Evolutionary conservation across 2,113 vertebrate genomes (phyloP), one percentile per base, ranked within the genome.

Genomic region (Enhydra lutris): DNA sequence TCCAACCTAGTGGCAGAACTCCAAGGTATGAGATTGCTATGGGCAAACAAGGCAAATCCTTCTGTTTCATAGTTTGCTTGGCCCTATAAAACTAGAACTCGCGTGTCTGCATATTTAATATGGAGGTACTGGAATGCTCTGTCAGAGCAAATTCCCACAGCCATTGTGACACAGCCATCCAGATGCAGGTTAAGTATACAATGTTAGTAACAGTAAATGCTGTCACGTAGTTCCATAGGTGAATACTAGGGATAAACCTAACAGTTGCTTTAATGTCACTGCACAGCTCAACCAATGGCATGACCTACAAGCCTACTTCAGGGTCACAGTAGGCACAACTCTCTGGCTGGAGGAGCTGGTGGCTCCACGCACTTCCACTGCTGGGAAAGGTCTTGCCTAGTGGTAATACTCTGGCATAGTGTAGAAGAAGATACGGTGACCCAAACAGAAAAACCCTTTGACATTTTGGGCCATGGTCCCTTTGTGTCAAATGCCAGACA

Each of bases 1-100:
- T 36, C 57, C 73, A 73, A 65, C 73, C 92, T 42, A 34, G 59
- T 83, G 97, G 97, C 86, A 86, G 42, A 63, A 47, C 74, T 78
- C 97, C 96, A 90, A 57, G 95, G n/a, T 26, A 3, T 45, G 89
- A 67, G 42, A 6, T 47, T 13, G 61, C 55, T 52, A 7, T 6
- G 52, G 89, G 92, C n/a, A 12, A 82, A 89, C 34, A 50, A 89
- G 91, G 80, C 52, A 61, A 59, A 24, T 14, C 47, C n/a, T 52
- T 47, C 87, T 74, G 74, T n/a, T 15, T 31, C 39, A 11, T 29
- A 6, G n/a, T 50, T 63, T 76, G 78, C 47, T 55, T 85, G 81
- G 65, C 91, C 91, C 91, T 67, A 20, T 29, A 26, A 67, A 61
- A 50, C 47, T 20, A 10, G 79, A 86, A 18, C 71, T 18, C 2